Evolutionary conservation across 2,888 invertebrate genomes (phyloP), one percentile per base, ranked within the genome.

Genomic region (Junonia oenone): DNA sequence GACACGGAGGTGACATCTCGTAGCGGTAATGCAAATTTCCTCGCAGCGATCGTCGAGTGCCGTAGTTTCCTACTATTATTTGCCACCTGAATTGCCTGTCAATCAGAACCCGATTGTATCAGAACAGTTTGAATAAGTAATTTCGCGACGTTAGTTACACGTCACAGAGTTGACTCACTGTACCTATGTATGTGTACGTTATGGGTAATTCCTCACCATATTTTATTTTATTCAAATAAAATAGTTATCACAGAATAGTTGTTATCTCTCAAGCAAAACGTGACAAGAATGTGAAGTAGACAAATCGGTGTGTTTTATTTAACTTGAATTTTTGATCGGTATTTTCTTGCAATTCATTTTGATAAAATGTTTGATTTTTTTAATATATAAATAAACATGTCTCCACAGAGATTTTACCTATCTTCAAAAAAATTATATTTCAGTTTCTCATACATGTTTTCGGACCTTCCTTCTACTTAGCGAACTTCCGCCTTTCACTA

Each of bases 71-170:
- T 68, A 68, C 62, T 73, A 72, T 76, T 76, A 76, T 78, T 80
- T 78, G 75, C 71, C 76, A 73, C 68, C 67, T 72, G 71, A 75
- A 81, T 76, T 75, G 69, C 71, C 70, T 75, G 78, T 79, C 82
- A 78, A 76, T 80, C 81, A 77, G 59, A 51, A 29, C 54, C 45
- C 63, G 69, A 71, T 75, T 62, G 61, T 62, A 54, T 56, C 48
- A 46, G 43, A 43, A 47, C 47, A 38, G 52, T 49, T 52, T 11
- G 45, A 48, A 45, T 49, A 45, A 45, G 37, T 51, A 51, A 46
- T 46, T 50, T 45, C 27, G 19, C 13, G 22, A 38, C 29, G 22
- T 15, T 35, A 27, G 29, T 29, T 53, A 17, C 38, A 40, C 6
- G 19, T 40, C 19, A 40, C 13, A 33, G 5, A 17, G 38, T 40